A percentile compares a stretch with the other conserved stretches of the same genome.
Evolutionary conservation across 2,113 vertebrate genomes (phyloP).

Genomic region (Pristiophorus japonicus): DNA sequence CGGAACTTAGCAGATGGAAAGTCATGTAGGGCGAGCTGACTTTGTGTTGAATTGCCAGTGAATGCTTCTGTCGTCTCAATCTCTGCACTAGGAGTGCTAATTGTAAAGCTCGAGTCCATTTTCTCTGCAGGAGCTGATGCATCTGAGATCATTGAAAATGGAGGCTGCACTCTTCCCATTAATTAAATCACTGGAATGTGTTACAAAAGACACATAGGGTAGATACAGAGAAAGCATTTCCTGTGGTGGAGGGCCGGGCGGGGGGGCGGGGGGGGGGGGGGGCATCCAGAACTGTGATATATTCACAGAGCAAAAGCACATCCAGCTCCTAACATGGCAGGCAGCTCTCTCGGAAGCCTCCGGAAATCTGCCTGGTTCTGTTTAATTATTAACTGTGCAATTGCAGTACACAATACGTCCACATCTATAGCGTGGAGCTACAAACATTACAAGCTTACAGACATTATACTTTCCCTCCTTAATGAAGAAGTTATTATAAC

Average conservation of each 20-base stretch:
- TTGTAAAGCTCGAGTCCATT: background rate
- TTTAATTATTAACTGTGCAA: no score
- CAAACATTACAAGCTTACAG: no score
- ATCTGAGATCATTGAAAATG: background rate
- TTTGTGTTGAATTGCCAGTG: background rate
- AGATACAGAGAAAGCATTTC: background rate
- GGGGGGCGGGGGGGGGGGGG: no score
- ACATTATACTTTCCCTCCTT: no score
- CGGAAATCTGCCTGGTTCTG: no score
- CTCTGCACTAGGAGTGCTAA: background rate
- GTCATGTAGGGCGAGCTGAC: background rate
- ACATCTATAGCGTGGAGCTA: no score
- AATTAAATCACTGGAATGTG: background rate
- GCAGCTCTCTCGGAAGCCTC: no score
- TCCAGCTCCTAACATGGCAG: no score
- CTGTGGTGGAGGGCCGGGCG: background rate
- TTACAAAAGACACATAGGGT: background rate
- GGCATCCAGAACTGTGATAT: no score
- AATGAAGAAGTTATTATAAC: no score
- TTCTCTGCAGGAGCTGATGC: background rate
- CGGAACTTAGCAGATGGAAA: background rate
- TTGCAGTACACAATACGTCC: no score
- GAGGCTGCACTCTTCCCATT: background rate
- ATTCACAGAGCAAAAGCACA: no score
- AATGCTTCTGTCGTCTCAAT: background rate